phyloP scores from a whole-genome alignment of 2,797 vertebrate genomes.

The Lateolabrax maculatus region DNA sequence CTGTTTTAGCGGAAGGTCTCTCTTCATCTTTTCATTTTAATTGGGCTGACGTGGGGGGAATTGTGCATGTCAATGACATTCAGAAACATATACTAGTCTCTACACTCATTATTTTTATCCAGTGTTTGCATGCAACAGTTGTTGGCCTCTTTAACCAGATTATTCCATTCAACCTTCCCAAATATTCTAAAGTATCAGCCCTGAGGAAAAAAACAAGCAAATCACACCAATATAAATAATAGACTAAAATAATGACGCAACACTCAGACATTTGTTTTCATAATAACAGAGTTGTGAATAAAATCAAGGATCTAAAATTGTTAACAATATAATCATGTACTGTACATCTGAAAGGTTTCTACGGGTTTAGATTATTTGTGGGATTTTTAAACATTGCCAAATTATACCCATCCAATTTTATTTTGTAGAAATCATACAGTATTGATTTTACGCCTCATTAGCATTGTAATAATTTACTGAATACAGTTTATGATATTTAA shows the following conservation, averaged over 20 bases:
- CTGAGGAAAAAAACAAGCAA: background rate
- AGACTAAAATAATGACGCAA: slow-evolving; percentile 6
- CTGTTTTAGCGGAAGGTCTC: slow-evolving; percentile 44
- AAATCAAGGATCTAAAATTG: background rate
- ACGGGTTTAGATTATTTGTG: background rate
- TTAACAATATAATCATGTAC: background rate
- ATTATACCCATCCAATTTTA: background rate
- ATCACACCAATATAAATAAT: background rate
- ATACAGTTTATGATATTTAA: background rate
- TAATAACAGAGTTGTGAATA: background rate
- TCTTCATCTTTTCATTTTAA: slow-evolving; percentile 59
- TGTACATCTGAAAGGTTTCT: background rate
- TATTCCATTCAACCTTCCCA: background rate
- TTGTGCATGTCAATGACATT: slow-evolving; percentile 43
- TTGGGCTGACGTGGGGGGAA: slow-evolving; percentile 43
- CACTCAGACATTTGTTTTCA: background rate
- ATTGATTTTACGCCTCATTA: slow-evolving; percentile 16
- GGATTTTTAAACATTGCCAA: slow-evolving; percentile 1
- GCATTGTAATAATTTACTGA: background rate
- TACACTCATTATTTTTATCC: no score
- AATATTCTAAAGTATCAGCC: slow-evolving; percentile 7
- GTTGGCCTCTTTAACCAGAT: background rate
- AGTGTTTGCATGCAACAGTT: background rate
- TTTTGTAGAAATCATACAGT: background rate
- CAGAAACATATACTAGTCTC: slow-evolving; percentile 6